Evolutionary conservation across 2,113 vertebrate species (phyloP), one percentile per base, ranked within the genome.

Genomic region (Fukomys damarensis): DNA sequence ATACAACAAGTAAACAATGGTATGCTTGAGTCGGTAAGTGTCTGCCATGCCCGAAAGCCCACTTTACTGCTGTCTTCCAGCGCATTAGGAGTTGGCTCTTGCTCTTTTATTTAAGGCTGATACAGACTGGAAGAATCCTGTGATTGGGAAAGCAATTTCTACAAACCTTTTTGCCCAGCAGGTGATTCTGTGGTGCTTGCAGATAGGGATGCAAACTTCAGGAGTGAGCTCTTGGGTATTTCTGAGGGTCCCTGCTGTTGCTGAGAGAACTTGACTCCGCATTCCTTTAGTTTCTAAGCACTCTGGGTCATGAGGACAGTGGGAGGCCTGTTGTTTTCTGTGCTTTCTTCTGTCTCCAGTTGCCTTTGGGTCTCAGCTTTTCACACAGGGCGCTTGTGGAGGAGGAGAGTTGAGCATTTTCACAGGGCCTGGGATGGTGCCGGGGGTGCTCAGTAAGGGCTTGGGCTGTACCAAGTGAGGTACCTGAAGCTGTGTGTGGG

Each of bases 261-360:
- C 76, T 85, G 46, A 79, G 61, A 93, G 92, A 46, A 58, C 66
- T 28, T n/a, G 54, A 89, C 38, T 94, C 41, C 43, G 86, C 61
- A 41, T 94, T 89, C 93, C 92, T 35, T 28, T n/a, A 41, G n/a
- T 93, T 96, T 85, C 59, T 16, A 59, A 85, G 81, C 32, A 65
- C 28, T 84, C 72, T 28, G 82, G 85, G 74, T 63, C 38, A 24
- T 14, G 24, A 65, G 38, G 28, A 46, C 46, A 74, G 92, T 49
- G 89, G 72, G 58, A 92, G 41, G 79, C 68, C 43, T 76, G 89
- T 85, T 94, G 86, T 91, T 86, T 61, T 68, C 93, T 88, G n/a
- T 86, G 35, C 35, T 95, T 20, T 91, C 35, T 91, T 93, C 63
- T 95, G 61, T 89, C 63, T 74, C 28, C 43, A 52, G 72, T 96